Evolutionary conservation across 2,888 invertebrate genomes (phyloP), one percentile per base, ranked within the genome.

Genomic region (Schizaphis graminum): DNA sequence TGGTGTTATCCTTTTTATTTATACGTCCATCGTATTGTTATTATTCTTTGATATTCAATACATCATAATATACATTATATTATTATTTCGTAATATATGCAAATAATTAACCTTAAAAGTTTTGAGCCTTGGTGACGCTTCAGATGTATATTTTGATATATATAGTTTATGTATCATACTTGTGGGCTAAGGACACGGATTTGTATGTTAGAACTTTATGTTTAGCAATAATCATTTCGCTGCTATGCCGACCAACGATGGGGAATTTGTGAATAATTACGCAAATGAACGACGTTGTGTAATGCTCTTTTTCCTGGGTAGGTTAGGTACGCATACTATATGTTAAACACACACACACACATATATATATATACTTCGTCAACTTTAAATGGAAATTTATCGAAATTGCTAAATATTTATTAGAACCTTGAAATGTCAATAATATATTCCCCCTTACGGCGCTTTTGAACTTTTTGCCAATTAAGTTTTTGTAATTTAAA

Each of bases 321-420:
- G 21, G 77, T 77, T 47, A 47, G 44, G 35, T 35, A 16, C 77
- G 3, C 35, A 77, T 21, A 77, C 26, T 21, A 35, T 41, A n/a
- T n/a, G n/a, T n/a, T n/a, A 67, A 16, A 67, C n/a, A 67, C n/a
- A n/a, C n/a, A n/a, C n/a, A n/a, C n/a, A n/a, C n/a, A n/a, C n/a
- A n/a, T n/a, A n/a, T n/a, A n/a, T n/a, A 16, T 16, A 35, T 67
- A 77, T 35, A 35, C 11, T 77, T 77, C 35, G 21, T 7, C 35
- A 77, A 86, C 86, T 86, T 47, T 86, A 44, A 49, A 86, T 86
- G 28, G 47, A n/a, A 86, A 86, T 86, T 28, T 44, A n/a, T 47
- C n/a, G 86, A 86, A 86, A 86, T 86, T 86, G 28, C 86, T 86
- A 47, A 47, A 86, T 86, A 86, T 86, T 86, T 47, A 86, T 86